Evolutionary conservation across 2,113 vertebrate species (phyloP).

Genomic region (Lagopus muta): DNA sequence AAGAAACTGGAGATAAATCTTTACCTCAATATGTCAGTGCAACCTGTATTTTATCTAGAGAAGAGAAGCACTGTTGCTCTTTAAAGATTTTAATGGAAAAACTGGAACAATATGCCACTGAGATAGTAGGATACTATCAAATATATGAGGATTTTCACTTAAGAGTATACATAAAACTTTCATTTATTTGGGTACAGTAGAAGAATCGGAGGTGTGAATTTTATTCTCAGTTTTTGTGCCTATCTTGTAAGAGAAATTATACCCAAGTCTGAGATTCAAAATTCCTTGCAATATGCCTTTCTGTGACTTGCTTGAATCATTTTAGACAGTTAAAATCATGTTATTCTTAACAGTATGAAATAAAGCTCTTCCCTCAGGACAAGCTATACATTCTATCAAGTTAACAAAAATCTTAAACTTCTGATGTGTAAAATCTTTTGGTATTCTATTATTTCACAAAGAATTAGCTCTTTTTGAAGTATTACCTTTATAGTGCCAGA

Average conservation of each 20-base stretch:
- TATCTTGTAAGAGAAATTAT: background rate
- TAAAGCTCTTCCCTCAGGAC: background rate
- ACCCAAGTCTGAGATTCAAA: background rate
- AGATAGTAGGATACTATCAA: background rate
- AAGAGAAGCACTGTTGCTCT: background rate
- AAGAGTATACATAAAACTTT: rapidly evolving
- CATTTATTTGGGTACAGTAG: background rate
- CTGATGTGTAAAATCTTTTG: background rate
- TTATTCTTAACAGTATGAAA: background rate
- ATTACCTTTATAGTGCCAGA: background rate
- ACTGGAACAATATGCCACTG: background rate
- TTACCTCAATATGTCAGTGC: background rate
- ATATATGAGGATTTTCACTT: background rate
- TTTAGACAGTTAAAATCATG: background rate
- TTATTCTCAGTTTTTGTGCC: background rate
- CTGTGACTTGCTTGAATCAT: background rate
- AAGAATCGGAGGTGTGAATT: background rate
- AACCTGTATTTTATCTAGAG: background rate
- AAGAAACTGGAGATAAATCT: background rate
- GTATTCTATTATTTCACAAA: background rate
- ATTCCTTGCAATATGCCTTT: background rate
- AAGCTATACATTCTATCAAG: background rate
- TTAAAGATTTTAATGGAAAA: background rate
- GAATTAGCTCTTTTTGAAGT: background rate
- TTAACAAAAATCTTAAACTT: background rate